Evolutionary conservation across 2,113 vertebrate genomes (phyloP), one percentile per base, ranked within the genome.

Genomic region (Osmerus eperlanus): DNA sequence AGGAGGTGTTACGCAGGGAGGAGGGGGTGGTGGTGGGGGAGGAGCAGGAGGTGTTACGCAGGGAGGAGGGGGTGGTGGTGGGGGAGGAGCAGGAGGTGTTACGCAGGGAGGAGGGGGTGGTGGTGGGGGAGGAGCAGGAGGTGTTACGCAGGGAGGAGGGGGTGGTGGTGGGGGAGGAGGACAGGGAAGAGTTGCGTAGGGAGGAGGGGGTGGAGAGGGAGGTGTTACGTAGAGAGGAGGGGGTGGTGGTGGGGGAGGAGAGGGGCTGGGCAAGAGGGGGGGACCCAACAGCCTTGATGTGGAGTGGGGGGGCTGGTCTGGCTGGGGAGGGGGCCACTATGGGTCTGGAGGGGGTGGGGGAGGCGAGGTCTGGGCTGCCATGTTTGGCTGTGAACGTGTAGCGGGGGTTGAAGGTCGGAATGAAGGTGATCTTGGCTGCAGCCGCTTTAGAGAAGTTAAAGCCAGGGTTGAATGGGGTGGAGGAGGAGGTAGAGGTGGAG

Each of bases 61-160:
- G 59, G 25, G 12, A 7, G 12, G 64, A 14, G 21, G 21, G 19
- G n/a, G 21, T 21, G 58, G 58, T 23, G 58, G 58, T 13, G 11
- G 58, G 19, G 0, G 58, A 60, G 11, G 25, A 28, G 25, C 2
- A 3, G 25, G 32, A 36, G 32, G 32, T 36, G 32, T 5, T 36
- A 36, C 3, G 25, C 0, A 28, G 25, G 25, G 25, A 28, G 25
- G 25, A 28, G 25, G 25, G 25, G 25, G 25, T 8, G 7, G 4
- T 25, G 25, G 25, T 25, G 25, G 7, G 7, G 32, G 32, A 36
- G 32, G 32, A 36, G 32, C 0, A 6, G 32, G 32, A 56, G 65
- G 70, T 36, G 73, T 58, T 74, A 18, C 23, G 67, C 8, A 32
- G 9, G 28, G 12, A 7, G 12, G 64, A 14, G 55, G 62, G 67